These are phyloP conservation scores for Rhinoraja longicauda DNA, from an alignment of 2,797 vertebrate genomes.

Conservation along the genomic window DNA sequence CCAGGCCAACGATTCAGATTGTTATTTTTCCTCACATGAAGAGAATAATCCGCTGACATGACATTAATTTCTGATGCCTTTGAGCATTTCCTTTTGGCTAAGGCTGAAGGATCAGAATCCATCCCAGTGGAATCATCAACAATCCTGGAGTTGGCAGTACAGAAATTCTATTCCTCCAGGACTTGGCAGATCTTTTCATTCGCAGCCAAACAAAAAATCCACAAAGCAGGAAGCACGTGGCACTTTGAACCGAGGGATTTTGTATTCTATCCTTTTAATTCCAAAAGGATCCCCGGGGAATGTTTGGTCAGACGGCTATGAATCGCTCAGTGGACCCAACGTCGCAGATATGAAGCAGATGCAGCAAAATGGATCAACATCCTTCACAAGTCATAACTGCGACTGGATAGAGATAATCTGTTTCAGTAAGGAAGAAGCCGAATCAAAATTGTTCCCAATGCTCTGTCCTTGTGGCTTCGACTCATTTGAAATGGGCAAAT, in stretches of 20 bases:
- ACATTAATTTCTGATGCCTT: not conserved
- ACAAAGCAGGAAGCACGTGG: not conserved
- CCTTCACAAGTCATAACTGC: not conserved
- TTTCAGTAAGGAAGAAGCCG: not conserved
- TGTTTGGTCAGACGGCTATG: not conserved
- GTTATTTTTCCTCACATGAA: not conserved
- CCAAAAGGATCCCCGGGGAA: not conserved
- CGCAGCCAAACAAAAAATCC: not conserved
- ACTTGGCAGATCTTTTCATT: not conserved
- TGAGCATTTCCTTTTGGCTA: not conserved
- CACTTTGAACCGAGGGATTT: not conserved
- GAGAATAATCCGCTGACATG: not conserved
- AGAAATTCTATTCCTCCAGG: not conserved
- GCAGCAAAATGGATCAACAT: not conserved
- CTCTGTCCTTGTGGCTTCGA: not conserved
- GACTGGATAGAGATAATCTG: not conserved
- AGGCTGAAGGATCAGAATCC: not conserved
- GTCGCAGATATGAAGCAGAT: not conserved
- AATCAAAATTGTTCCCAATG: not conserved
- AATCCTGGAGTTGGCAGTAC: not conserved
- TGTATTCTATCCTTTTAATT: not conserved
- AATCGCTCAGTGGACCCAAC: not conserved
- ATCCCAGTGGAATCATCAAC: not conserved
- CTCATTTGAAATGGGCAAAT: not conserved
- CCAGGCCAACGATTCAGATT: not conserved